Base-by-base conservation (phyloP, 2,797 vertebrate genomes). In the Sebastolobus alascanus region DNA sequence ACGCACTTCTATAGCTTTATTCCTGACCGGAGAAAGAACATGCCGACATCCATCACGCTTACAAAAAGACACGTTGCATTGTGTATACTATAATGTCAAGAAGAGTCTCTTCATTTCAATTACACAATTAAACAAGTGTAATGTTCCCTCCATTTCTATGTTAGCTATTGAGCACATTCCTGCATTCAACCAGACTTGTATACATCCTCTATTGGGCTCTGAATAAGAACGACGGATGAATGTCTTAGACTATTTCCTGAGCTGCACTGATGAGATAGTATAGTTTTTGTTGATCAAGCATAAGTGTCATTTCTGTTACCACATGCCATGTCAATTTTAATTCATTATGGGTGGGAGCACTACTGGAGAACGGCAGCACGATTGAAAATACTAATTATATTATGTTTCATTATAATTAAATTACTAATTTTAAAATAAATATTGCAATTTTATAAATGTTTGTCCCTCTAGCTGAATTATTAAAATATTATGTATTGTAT, bases 131-230 rank as follows among this genome's bases (percentile, higher is more conserved):
- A 43, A 54, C 16, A 43, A 79, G 38, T 40, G n/a, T n/a, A 35
- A 73, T 63, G 4, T 46, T 58, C 54, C 54, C 33, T 60, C 37
- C 37, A n/a, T 68, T 80, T 46, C 35, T 46, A 8, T 58, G 58
- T 71, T 63, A 83, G 46, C 46, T 50, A 85, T 82, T 68, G 25
- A 61, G 40, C 61, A 66, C 54, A 82, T 87, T 82, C 76, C 40
- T 66, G 71, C 29, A 59, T 81, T 77, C 31, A 67, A 10, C 35
- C 22, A 8, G 43, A 68, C 55, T 22, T 59, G 56, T 35, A 27
- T 83, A 80, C 31, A 72, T 59, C 68, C 58, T 84, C 61, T 14
- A 27, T 11, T 11, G 27, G 14, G 31, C 31, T 43, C 22, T 61
- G 56, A 80, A 72, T 56, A 33, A 73, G 58, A 84, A 18, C 1